Evolutionary conservation across 2,113 vertebrate genomes (phyloP).

Genomic region (Petrocephalus microphthalmus): DNA sequence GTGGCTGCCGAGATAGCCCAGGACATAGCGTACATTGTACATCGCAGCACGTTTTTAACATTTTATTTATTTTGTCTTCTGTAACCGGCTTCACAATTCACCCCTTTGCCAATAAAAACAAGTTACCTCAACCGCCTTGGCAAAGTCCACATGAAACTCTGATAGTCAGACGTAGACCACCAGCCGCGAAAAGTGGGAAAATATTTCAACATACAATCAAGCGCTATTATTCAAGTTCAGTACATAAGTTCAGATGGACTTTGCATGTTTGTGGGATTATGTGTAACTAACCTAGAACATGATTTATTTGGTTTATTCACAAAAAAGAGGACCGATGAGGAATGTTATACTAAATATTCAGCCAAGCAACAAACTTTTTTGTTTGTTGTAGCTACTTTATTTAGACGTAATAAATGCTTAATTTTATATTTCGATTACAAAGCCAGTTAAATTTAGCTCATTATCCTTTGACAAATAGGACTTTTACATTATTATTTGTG

Average conservation of each 20-base stretch:
- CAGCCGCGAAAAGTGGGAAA: neutral
- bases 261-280: neutral
- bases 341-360: neutral
- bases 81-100: neutral
- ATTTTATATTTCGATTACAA: neutral
- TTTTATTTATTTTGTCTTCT: neutral
- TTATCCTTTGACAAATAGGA: neutral
- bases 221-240: neutral
- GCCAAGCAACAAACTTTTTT: neutral
- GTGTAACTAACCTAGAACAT: neutral
- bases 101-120: neutral
- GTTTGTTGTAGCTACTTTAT: neutral
- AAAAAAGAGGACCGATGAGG: neutral
- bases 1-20: neutral
- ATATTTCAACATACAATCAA: neutral
- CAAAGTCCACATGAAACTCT: neutral
- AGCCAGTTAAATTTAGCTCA: neutral
- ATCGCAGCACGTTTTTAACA: neutral
- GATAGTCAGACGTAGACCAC: neutral
- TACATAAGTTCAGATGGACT: neutral
- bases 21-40: neutral
- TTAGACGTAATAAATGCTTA: neutral
- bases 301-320: neutral
- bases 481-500: neutral
- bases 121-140: neutral